A percentile compares a stretch with the other conserved stretches of the same genome.
phyloP scores from a whole-genome alignment of 2,888 invertebrate species.

The Lepidonotus clava region DNA sequence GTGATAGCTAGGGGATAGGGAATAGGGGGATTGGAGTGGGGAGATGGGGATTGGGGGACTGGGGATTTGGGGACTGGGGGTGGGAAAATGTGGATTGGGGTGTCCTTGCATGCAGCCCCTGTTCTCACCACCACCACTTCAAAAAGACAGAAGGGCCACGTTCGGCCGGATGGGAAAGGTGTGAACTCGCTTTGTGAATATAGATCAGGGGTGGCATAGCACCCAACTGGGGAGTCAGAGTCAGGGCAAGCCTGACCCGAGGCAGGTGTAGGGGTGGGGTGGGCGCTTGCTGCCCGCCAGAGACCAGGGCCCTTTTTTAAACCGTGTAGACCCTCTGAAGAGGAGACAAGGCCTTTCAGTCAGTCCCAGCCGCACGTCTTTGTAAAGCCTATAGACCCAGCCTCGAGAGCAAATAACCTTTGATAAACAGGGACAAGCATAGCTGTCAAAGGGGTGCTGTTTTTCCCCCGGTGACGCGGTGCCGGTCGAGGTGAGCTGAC shows the following conservation, averaged over 20 bases:
- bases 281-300: no score
- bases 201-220: no score
- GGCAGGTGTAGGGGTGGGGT: no score
- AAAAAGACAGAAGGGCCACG: no score
- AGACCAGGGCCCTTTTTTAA: not conserved
- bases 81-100: no score
- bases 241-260: no score
- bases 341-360: conserved; percentile 9
- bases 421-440: conserved; percentile 11
- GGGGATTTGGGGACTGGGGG: not conserved
- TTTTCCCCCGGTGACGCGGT: not conserved
- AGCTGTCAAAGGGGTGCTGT: not conserved
- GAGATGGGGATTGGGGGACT: not conserved
- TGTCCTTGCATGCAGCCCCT: no score
- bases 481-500: not conserved
- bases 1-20: not conserved
- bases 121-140: no score
- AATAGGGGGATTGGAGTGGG: not conserved
- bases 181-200: no score
- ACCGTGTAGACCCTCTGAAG: conserved; percentile 9
- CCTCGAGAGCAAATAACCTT: conserved; percentile 22
- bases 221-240: no score
- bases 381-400: conserved; percentile 5
- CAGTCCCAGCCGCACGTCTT: not conserved
- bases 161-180: no score